Evolutionary conservation across 1,140 invertebrate genomes (phyloP).

Genomic region (Drosophila guanche): DNA sequence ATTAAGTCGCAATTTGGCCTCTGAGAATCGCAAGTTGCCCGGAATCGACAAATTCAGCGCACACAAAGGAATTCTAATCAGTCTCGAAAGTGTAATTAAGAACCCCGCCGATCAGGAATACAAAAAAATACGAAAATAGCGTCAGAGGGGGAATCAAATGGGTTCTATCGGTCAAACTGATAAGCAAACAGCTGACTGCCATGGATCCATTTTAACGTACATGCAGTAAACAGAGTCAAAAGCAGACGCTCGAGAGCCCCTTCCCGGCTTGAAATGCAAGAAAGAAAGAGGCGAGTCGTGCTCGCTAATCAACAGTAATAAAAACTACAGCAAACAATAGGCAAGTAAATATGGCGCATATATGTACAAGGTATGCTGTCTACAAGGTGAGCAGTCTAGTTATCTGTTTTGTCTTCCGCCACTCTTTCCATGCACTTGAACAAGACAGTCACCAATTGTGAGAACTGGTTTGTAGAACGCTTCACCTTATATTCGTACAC

Average conservation of each 20-base stretch:
- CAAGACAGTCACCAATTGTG: no score
- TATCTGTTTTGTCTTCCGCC: no score
- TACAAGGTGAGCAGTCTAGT: no score
- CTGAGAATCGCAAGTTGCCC: background rate
- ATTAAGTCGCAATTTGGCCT: slow-evolving; percentile 33
- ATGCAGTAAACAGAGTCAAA: slow-evolving; percentile 36
- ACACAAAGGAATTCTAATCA: slow-evolving; percentile 43
- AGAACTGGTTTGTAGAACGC: no score
- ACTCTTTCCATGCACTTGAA: no score
- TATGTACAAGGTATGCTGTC: slow-evolving; percentile 7
- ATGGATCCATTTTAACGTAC: slow-evolving; percentile 17
- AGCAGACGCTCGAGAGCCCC: slow-evolving; percentile 7
- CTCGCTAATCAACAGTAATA: slow-evolving; percentile 60
- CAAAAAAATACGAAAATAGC: slow-evolving; percentile 22
- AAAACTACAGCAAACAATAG: slow-evolving; percentile 54
- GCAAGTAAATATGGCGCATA: slow-evolving; percentile 68
- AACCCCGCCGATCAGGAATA: slow-evolving; percentile 13
- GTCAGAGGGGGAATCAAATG: slow-evolving; percentile 19
- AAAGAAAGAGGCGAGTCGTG: slow-evolving; percentile 12
- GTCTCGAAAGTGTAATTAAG: slow-evolving; percentile 20
- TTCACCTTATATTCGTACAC: no score
- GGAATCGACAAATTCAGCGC: slow-evolving; percentile 2
- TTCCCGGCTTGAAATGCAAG: slow-evolving; percentile 26
- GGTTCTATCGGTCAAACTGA: slow-evolving; percentile 60
- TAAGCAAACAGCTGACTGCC: slow-evolving; percentile 61